Conservation (phyloP, 2,797 vertebrate genomes). For the Serranus cabrilla region DNA sequence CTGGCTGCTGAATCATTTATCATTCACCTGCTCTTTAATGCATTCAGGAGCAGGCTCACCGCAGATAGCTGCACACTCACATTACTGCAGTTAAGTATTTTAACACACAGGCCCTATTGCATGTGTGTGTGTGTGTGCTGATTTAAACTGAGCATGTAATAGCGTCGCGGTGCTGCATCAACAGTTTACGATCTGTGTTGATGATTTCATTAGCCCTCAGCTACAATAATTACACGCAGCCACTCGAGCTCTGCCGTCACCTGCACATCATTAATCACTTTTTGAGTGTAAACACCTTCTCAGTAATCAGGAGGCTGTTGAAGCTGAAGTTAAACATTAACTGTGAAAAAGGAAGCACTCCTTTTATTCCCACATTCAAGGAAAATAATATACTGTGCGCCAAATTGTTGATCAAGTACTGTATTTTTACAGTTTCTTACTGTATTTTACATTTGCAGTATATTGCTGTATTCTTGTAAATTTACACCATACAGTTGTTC, state of each 20-base stretch:
- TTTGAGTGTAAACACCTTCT: background rate
- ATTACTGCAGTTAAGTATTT: background rate
- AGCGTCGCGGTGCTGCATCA: background rate
- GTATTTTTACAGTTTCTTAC: no score
- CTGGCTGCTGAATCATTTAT: conserved; percentile 54
- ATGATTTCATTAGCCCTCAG: conserved; percentile 31
- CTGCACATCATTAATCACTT: background rate
- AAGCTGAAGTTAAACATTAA: no score
- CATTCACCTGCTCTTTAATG: conserved; percentile 39
- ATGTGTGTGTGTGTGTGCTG: background rate
- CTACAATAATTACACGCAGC: conserved; percentile 2
- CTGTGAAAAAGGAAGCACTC: no score
- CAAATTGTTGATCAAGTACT: no score
- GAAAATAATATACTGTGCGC: no score
- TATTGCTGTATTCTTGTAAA: no score
- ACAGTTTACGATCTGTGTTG: conserved; percentile 25
- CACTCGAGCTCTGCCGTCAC: background rate
- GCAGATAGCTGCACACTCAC: background rate
- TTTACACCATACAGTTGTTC: no score
- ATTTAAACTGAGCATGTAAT: conserved; percentile 11
- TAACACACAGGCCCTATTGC: background rate
- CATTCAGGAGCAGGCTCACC: background rate
- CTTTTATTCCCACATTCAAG: no score
- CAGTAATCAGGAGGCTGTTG: background rate
- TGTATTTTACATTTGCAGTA: no score